Evolutionary conservation across 2,113 vertebrate genomes (phyloP).

Genomic region (Falco punctatus): DNA sequence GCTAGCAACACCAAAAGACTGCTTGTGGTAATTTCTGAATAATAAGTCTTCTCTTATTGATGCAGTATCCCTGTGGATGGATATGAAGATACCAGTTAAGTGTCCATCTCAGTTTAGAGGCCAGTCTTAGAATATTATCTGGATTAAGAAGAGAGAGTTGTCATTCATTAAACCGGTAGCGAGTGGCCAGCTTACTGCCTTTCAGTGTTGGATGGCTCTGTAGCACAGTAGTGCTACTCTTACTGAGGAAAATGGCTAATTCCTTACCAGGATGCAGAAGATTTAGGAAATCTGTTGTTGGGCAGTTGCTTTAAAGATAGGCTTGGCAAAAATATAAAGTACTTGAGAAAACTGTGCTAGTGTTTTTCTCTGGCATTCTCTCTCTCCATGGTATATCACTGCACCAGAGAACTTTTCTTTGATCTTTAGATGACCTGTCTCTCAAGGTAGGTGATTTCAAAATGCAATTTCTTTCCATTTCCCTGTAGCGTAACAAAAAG

Average conservation of each 20-base stretch:
- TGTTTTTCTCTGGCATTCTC: not conserved
- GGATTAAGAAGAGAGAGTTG: not conserved
- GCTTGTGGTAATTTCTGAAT: not conserved
- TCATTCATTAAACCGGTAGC: not conserved
- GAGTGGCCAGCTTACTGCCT: not conserved
- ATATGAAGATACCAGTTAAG: not conserved
- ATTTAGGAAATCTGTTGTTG: not conserved
- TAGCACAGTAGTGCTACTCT: not conserved
- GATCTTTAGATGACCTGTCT: not conserved
- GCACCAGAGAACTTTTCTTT: not conserved
- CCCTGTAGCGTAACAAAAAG: not conserved
- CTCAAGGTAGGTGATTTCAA: not conserved
- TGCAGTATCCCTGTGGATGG: not conserved
- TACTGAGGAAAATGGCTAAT: not conserved
- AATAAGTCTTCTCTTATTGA: not conserved
- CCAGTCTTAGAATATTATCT: not conserved
- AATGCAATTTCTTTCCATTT: not conserved
- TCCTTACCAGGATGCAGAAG: not conserved
- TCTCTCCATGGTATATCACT: accelerated
- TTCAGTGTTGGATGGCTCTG: not conserved
- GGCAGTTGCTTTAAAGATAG: not conserved
- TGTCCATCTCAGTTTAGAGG: not conserved
- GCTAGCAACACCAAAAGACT: not conserved
- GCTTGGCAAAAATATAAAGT: not conserved
- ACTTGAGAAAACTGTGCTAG: not conserved